Conservation (phyloP, 2,113 vertebrate species). For the Vulpes ferrilata region DNA sequence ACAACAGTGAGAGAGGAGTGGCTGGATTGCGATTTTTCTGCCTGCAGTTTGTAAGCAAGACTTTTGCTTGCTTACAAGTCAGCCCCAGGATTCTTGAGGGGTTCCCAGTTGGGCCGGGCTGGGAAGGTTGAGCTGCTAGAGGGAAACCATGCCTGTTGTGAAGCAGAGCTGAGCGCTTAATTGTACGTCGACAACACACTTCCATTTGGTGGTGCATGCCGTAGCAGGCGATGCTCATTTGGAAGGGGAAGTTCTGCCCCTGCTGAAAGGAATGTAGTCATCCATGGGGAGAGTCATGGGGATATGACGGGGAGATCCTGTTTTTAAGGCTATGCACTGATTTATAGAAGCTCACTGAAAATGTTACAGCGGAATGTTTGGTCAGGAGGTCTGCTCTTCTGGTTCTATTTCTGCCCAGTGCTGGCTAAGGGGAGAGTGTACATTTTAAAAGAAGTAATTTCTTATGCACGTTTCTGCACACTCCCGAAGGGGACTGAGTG, state of each 20-base stretch:
- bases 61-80: not conserved
- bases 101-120: not conserved
- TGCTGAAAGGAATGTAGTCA: slow-evolving; percentile 2
- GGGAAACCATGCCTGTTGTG: not conserved
- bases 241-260: slow-evolving; percentile 10
- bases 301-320: slow-evolving; percentile 3
- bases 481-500: slow-evolving; percentile 69
- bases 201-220: not conserved
- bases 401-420: slow-evolving; percentile 70
- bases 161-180: not conserved
- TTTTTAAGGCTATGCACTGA: slow-evolving; percentile 55
- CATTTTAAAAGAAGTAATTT: slow-evolving; percentile 79
- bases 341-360: slow-evolving; percentile 71
- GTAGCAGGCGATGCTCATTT: not conserved
- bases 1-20: no score
- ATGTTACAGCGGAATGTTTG: slow-evolving; percentile 64
- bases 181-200: not conserved
- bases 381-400: slow-evolving; percentile 68
- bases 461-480: slow-evolving; percentile 59
- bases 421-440: slow-evolving; percentile 70
- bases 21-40: not conserved
- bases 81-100: not conserved
- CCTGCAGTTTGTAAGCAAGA: not conserved
- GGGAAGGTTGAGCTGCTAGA: not conserved
- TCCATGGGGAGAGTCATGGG: not conserved